Conservation (phyloP, 2,797 vertebrate species). For the Moxostoma hubbsi region DNA sequence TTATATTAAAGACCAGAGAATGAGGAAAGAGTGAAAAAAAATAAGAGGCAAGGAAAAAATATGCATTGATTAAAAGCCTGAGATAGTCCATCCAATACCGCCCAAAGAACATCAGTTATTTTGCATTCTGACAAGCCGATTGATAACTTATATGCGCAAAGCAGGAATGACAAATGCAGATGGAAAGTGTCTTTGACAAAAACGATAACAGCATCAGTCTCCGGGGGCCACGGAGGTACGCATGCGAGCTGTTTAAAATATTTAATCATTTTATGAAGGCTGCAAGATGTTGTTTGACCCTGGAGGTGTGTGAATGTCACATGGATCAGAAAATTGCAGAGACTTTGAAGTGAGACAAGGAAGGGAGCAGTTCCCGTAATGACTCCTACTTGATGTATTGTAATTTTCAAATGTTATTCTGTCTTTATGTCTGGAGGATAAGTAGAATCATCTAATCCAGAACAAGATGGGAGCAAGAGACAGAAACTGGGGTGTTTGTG, state of each 20-base stretch:
- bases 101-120: slow-evolving; percentile 99
- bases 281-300: slow-evolving; percentile 99
- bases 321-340: slow-evolving; percentile 94
- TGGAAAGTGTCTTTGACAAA: slow-evolving; percentile 99
- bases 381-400: slow-evolving; percentile 87
- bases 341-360: slow-evolving; percentile 93
- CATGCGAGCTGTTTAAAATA: slow-evolving; percentile 99
- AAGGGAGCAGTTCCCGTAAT: slow-evolving; percentile 73
- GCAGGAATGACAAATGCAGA: slow-evolving; percentile 98
- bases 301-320: slow-evolving; percentile 99
- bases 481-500: slow-evolving; percentile 28
- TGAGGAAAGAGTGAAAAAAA: slow-evolving; percentile 85
- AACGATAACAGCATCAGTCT: slow-evolving; percentile 99
- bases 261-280: slow-evolving; percentile 99
- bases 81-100: slow-evolving; percentile 99
- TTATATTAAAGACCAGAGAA: slow-evolving; percentile 92
- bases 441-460: slow-evolving; percentile 86
- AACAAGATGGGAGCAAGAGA: slow-evolving; percentile 74
- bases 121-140: slow-evolving; percentile 99
- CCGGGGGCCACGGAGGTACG: slow-evolving; percentile 92
- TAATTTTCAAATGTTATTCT: slow-evolving; percentile 81
- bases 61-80: slow-evolving; percentile 99
- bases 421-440: slow-evolving; percentile 65
- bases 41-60: slow-evolving; percentile 77
- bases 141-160: slow-evolving; percentile 99